Percentiles rank a stretch among this genome's conserved stretches.
phyloP scores from a whole-genome alignment of 1,140 invertebrate genomes.

The Drosophila takahashii region DNA sequence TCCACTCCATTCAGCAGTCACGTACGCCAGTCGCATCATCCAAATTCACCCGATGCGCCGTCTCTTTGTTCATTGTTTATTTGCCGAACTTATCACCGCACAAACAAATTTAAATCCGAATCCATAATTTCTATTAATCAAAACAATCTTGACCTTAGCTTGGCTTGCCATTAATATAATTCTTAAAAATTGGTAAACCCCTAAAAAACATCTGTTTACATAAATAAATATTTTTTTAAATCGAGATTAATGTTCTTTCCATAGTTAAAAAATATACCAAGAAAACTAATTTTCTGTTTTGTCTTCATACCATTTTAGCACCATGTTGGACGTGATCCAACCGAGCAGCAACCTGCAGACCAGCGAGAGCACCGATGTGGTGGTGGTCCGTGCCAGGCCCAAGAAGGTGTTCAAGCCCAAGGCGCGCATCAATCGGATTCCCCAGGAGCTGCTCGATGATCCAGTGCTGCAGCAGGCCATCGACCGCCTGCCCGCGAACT shows the following conservation, averaged over 20 bases:
- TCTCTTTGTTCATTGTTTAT: slow-evolving; percentile 24
- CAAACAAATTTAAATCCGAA: background rate
- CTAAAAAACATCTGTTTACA: no score
- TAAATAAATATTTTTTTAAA: no score
- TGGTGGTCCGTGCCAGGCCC: slow-evolving; percentile 91
- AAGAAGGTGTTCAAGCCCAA: slow-evolving; percentile 91
- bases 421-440: slow-evolving; percentile 91
- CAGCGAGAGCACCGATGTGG: slow-evolving; percentile 78
- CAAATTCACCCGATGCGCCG: slow-evolving; percentile 5
- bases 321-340: slow-evolving; percentile 78
- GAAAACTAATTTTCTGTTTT: background rate
- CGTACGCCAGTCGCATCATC: slow-evolving; percentile 42
- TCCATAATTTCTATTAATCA: slow-evolving; percentile 7
- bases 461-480: slow-evolving; percentile 90
- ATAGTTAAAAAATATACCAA: no score
- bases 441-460: slow-evolving; percentile 93
- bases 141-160: slow-evolving; percentile 24
- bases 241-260: no score
- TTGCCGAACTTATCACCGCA: slow-evolving; percentile 2
- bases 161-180: background rate
- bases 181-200: background rate
- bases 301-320: slow-evolving; percentile 19
- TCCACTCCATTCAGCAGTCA: slow-evolving; percentile 51
- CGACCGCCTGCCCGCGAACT: slow-evolving; percentile 94
- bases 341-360: slow-evolving; percentile 34